Base-by-base conservation (phyloP, 2,797 vertebrate species). In the Halcyon smyrnensis region DNA sequence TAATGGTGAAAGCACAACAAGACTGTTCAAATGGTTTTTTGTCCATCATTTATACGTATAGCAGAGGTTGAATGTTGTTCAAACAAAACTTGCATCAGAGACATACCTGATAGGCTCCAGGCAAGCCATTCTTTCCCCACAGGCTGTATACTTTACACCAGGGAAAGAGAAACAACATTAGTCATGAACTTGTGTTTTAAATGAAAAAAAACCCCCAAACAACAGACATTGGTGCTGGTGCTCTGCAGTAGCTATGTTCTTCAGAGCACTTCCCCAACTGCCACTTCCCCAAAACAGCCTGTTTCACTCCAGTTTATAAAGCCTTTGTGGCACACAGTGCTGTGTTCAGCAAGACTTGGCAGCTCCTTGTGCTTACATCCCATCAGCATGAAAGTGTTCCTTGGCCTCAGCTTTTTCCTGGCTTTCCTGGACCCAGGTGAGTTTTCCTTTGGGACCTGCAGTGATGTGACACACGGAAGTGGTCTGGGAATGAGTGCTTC, bases 361-460 rank as follows among this genome's bases (percentile, higher is more conserved):
- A 76, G 63, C 7, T 76, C 3, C 12, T 17, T 79, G 62, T 34
- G 18, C 57, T 79, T 76, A 18, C 11, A 17, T 16, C 51, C 32
- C 7, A 39, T 15, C 83, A 91, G 7, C 83, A 95, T 97, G 94
- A 81, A 87, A 68, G 16, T 37, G 3, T 64, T 59, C 15, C 50
- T 95, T 46, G 62, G 69, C 54, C 24, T 97, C 37, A 78, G 65
- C 34, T 53, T 95, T 28, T 39, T 95, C 54, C 54, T 95, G 80
- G 59, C 73, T 81, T 78, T 97, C 43, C 62, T 97, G 67, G 73
- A 91, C 6, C 4, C 69, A 51, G 96, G 95, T 97, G 50, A 94
- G 87, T 76, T 78, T 93, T 89, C 16, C 0, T 0, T 5, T 45
- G 51, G 15, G 30, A 63, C 6, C 7, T 71, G n/a, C 0, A 1